A percentile compares a stretch with the other conserved stretches of the same genome.
phyloP scores from a whole-genome alignment of 2,888 invertebrate species.

The Elysia crispata region DNA sequence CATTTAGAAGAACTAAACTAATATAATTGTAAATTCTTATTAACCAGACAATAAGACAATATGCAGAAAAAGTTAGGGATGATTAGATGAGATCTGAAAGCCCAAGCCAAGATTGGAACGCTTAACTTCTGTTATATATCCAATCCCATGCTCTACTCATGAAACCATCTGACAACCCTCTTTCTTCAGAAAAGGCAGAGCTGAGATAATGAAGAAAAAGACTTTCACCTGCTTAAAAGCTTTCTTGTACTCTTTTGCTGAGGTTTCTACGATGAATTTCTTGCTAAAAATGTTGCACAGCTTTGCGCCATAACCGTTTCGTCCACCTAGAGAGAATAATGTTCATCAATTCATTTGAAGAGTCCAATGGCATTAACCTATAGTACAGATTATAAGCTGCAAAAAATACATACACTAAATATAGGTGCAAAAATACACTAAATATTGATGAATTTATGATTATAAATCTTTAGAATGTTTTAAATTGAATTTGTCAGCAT shows the following conservation, averaged over 20 bases:
- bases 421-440: neutral
- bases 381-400: too few species aligned
- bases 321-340: constrained; percentile 81
- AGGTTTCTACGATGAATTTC: constrained; percentile 97
- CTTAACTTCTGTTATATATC: too few species aligned
- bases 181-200: too few species aligned
- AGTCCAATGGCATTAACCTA: neutral
- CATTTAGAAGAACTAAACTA: too few species aligned
- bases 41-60: too few species aligned
- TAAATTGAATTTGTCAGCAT: neutral
- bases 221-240: constrained; percentile 87
- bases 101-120: too few species aligned
- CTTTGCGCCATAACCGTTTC: constrained; percentile 99
- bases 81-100: too few species aligned
- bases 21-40: too few species aligned
- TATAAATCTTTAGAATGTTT: neutral
- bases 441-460: neutral
- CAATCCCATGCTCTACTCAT: too few species aligned
- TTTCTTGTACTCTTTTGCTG: constrained; percentile 87
- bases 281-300: constrained; percentile 99
- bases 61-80: too few species aligned
- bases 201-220: neutral
- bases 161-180: too few species aligned
- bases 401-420: too few species aligned
- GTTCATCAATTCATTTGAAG: neutral